Conservation (phyloP, 2,888 invertebrate genomes). For the Sinodicranocentrus sp. region DNA sequence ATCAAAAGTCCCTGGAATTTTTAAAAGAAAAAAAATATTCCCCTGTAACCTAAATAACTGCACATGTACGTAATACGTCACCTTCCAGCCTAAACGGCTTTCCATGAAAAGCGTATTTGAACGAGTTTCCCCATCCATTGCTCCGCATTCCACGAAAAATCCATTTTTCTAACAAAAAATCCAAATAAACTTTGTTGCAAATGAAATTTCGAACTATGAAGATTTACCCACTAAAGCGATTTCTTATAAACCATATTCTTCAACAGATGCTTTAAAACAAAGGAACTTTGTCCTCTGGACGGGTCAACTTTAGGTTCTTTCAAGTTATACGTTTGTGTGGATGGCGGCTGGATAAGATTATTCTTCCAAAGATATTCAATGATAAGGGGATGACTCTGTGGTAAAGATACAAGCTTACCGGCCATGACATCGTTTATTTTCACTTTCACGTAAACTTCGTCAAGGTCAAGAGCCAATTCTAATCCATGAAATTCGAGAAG, state of each 20-base stretch:
- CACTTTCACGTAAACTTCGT: too few relatives aligned
- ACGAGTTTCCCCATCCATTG: constrained; percentile 78
- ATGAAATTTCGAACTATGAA: too few relatives aligned
- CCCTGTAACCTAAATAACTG: too few relatives aligned
- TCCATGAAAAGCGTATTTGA: constrained; percentile 79
- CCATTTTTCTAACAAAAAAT: constrained; percentile 67
- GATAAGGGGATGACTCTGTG: constrained; percentile 66
- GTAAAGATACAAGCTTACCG: constrained; percentile 25
- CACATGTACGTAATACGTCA: too few relatives aligned
- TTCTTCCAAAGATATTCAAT: constrained; percentile 48
- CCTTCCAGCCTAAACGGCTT: constrained; percentile 77
- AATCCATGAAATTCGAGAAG: too few relatives aligned
- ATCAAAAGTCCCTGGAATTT: constrained; percentile 77
- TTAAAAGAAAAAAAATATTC: too few relatives aligned
- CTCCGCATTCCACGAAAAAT: constrained; percentile 77
- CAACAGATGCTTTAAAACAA: constrained; percentile 72
- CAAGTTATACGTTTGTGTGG: constrained; percentile 73
- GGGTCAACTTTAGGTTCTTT: constrained; percentile 71
- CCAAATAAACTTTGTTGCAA: too few relatives aligned
- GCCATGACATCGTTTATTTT: constrained; percentile 31
- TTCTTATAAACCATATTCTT: constrained; percentile 71
- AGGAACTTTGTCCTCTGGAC: constrained; percentile 76
- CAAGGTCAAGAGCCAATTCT: too few relatives aligned
- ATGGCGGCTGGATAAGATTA: constrained; percentile 40
- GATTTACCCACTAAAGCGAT: too few relatives aligned